Evolutionary conservation across 30 jellyfish, hydroid and myxozoan genomes (phyloP), one percentile per base, ranked within the genome.

Genomic region (Hydractinia echinata): DNA sequence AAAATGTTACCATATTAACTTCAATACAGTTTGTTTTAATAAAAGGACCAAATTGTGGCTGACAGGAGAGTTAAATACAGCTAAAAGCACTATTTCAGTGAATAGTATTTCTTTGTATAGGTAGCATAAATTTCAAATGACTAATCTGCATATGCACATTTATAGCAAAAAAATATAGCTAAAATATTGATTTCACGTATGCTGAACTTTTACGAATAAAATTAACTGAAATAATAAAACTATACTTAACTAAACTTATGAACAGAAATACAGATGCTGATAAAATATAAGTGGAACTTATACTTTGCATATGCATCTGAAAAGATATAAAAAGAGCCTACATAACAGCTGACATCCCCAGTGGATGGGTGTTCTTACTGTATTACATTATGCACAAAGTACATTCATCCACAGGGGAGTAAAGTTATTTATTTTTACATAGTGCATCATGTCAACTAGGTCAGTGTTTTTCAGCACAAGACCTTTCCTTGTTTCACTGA

Each of bases 361-460:
- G 1, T 58, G 15, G 1, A 16, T 58, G 0, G 15, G 15, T 58
- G 15, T 11, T 16, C 19, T 13, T 58, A 0, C 15, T 11, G 69
- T 16, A 11, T 13, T 1, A 58, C 18, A 11, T 0, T 58, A 58
- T 58, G 19, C 69, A 58, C 18, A 58, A 58, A 58, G 69, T 11
- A 58, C 69, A 58, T 58, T 13, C 69, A 58, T 58, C 69, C 69
- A 0, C 69, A 58, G 69, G 19, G 3, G 69, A 58, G 19, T 58
- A 58, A 58, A 58, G 69, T 58, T 58, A 58, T 58, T 58, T 16
- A 58, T 58, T 58, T 58, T 16, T 1, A 58, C 69, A 58, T 16
- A 58, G 69, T 58, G 69, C 69, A 58, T 58, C 69, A 58, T 58
- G 69, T 58, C 3, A 58, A 58, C 69, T 58, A 58, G 69, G 69